Percentiles rank a stretch among this genome's conserved stretches.
Evolutionary conservation across 2,888 invertebrate genomes (phyloP).

Genomic region (Apotomis betuletana): DNA sequence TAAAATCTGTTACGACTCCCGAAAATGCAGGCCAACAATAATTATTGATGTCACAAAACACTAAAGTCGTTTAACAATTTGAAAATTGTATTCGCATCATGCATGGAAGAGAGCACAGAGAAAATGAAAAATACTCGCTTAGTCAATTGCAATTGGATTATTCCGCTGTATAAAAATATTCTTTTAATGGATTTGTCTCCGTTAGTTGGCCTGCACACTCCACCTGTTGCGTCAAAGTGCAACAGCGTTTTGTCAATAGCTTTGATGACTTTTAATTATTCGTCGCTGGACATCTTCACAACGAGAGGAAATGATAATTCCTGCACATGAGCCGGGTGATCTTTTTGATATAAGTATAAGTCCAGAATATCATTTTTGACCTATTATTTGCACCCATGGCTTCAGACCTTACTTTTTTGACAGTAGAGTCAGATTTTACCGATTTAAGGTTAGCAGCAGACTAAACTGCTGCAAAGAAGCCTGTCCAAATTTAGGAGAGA

Average conservation of each 20-base stretch:
- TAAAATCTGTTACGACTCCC: slow-evolving; percentile 21
- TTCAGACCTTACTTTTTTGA: slow-evolving; percentile 19
- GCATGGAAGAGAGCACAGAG: slow-evolving; percentile 14
- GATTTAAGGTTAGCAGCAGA: slow-evolving; percentile 9
- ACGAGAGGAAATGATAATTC: slow-evolving; percentile 16
- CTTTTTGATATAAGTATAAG: slow-evolving; percentile 9
- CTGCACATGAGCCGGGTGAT: background rate
- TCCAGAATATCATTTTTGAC: slow-evolving; percentile 22
- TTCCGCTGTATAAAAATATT: slow-evolving; percentile 19
- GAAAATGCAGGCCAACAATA: slow-evolving; percentile 19
- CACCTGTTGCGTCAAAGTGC: slow-evolving; percentile 22
- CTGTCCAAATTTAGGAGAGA: too few relatives aligned
- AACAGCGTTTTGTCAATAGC: background rate
- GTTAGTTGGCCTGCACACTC: slow-evolving; percentile 21
- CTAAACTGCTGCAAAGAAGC: background rate
- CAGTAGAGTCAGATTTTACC: slow-evolving; percentile 8
- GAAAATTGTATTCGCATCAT: slow-evolving; percentile 15
- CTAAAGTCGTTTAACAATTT: slow-evolving; percentile 22
- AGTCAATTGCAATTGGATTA: slow-evolving; percentile 12
- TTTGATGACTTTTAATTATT: background rate
- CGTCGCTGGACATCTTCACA: background rate
- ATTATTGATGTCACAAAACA: slow-evolving; percentile 11
- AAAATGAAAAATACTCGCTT: slow-evolving; percentile 8
- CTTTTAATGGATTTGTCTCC: slow-evolving; percentile 15
- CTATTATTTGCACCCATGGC: slow-evolving; percentile 19